These are phyloP conservation scores for Eidolon helvum DNA, from an alignment of 2,113 vertebrate genomes.

Conservation along the genomic window DNA sequence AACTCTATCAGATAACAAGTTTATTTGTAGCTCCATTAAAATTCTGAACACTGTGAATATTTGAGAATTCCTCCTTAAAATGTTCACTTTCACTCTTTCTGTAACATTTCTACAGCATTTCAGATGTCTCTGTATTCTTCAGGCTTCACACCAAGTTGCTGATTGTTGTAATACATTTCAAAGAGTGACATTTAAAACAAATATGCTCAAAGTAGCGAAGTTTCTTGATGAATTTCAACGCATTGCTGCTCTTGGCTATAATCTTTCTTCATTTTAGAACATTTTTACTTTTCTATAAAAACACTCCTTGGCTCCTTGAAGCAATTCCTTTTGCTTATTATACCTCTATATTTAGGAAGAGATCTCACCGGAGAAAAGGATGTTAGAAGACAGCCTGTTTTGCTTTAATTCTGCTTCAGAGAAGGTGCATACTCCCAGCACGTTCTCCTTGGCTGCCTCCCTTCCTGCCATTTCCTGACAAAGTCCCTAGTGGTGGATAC, in stretches of 20 bases:
- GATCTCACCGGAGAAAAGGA: not conserved
- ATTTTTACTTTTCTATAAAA: conserved; percentile 23
- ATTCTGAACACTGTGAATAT: conserved; percentile 25
- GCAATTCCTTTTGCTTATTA: conserved; percentile 8
- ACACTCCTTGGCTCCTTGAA: not conserved
- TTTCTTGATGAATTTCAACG: conserved; percentile 38
- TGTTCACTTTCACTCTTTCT: conserved; percentile 16
- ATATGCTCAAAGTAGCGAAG: not conserved
- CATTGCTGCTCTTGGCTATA: not conserved
- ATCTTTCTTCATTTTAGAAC: conserved; percentile 7
- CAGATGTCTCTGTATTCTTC: conserved; percentile 31
- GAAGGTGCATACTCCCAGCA: not conserved
- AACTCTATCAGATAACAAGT: conserved; percentile 29
- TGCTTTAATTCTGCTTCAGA: not conserved
- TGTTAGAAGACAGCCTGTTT: not conserved
- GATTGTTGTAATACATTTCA: conserved; percentile 57
- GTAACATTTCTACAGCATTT: conserved; percentile 5
- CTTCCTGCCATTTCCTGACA: not conserved
- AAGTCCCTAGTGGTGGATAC: not conserved
- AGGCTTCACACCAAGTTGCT: not conserved
- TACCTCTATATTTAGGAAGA: not conserved
- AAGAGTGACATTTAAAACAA: conserved; percentile 51
- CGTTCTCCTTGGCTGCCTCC: not conserved
- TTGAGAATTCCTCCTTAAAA: conserved; percentile 34
- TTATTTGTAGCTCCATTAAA: conserved; percentile 54